These are phyloP conservation scores for Xanthorhoe designata DNA, from an alignment of 2,888 invertebrate species.

Conservation along the genomic window DNA sequence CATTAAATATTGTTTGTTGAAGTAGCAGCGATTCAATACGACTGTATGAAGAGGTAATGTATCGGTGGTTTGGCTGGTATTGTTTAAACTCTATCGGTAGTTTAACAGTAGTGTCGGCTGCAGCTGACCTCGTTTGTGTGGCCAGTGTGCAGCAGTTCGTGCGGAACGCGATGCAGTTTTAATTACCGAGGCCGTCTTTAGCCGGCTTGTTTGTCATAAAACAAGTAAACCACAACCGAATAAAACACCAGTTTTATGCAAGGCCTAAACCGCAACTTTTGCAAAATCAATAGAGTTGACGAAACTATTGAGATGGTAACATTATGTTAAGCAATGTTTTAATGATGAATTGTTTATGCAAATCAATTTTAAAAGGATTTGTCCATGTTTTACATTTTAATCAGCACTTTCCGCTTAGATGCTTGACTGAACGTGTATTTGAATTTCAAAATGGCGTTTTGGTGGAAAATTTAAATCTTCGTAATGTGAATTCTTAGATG, in stretches of 20 bases:
- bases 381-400: conserved; percentile 18
- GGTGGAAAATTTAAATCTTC: conserved; percentile 21
- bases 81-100: conserved; percentile 56
- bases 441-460: conserved; percentile 1
- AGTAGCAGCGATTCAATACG: conserved; percentile 49
- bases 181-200: conserved; percentile 65
- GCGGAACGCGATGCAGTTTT: conserved; percentile 75
- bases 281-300: conserved; percentile 18
- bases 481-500: conserved; percentile 24
- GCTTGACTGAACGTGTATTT: conserved; percentile 4
- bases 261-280: background rate
- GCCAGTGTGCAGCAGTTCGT: conserved; percentile 60
- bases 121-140: conserved; percentile 67
- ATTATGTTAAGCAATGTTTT: conserved; percentile 11
- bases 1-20: conserved; percentile 61
- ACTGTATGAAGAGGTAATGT: conserved; percentile 51
- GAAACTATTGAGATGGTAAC: conserved; percentile 17
- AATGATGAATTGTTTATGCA: conserved; percentile 17
- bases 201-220: conserved; percentile 52
- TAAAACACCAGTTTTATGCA: conserved; percentile 12
- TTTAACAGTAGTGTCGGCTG: conserved; percentile 54
- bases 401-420: conserved; percentile 9
- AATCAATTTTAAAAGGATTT: conserved; percentile 21
- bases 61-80: conserved; percentile 48
- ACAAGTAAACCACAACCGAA: conserved; percentile 23